phyloP scores from a whole-genome alignment of 2,888 invertebrate genomes.

The Pyrgus malvae region DNA sequence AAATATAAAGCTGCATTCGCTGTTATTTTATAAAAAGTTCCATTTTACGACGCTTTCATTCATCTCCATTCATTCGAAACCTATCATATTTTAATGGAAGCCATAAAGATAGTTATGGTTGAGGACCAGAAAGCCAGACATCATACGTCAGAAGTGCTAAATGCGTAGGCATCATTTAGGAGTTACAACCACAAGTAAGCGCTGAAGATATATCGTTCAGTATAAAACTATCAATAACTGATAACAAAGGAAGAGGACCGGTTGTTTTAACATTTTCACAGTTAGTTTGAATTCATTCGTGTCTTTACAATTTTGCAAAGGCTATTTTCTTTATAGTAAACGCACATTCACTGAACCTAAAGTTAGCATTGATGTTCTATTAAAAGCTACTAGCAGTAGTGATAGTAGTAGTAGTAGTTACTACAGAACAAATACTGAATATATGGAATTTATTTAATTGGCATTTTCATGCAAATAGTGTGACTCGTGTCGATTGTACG shows the following conservation, averaged over 20 bases:
- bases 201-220: not conserved
- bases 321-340: too few relatives aligned
- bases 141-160: slow-evolving; percentile 18
- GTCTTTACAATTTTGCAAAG: too few relatives aligned
- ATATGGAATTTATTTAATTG: slow-evolving; percentile 14
- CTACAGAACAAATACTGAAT: slow-evolving; percentile 5
- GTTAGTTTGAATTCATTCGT: too few relatives aligned
- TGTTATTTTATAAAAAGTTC: slow-evolving; percentile 37
- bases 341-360: not conserved
- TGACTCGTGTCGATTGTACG: slow-evolving; percentile 34
- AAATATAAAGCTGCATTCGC: slow-evolving; percentile 28
- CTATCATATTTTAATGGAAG: slow-evolving; percentile 38
- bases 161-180: slow-evolving; percentile 10
- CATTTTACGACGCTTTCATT: slow-evolving; percentile 21
- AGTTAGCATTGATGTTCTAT: not conserved
- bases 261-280: too few relatives aligned
- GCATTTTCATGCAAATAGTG: slow-evolving; percentile 20
- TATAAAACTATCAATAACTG: too few relatives aligned
- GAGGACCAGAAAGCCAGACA: slow-evolving; percentile 43
- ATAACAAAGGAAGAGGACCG: too few relatives aligned
- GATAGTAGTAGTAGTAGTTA: not conserved
- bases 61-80: slow-evolving; percentile 36
- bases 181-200: slow-evolving; percentile 1
- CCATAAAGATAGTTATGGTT: slow-evolving; percentile 46
- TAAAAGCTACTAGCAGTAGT: not conserved